Evolutionary conservation across 2,888 invertebrate genomes (phyloP).

Genomic region (Ypsolopha scabrella): DNA sequence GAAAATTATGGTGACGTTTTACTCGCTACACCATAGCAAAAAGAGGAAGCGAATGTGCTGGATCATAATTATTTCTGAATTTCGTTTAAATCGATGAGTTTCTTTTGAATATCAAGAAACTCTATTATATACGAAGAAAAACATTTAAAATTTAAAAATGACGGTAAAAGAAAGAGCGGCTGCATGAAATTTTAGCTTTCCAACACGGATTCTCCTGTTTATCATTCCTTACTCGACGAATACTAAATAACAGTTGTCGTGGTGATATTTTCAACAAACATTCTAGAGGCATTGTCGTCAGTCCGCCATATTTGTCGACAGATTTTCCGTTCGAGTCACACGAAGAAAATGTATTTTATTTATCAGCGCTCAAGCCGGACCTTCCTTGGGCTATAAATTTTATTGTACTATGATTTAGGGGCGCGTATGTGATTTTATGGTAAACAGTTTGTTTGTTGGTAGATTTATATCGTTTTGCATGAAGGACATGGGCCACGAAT

Average conservation of each 20-base stretch:
- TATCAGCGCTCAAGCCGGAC: constrained; percentile 67
- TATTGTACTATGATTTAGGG: constrained; percentile 68
- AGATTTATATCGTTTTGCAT: constrained; percentile 42
- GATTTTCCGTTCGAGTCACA: constrained; percentile 51
- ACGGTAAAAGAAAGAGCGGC: too few species aligned
- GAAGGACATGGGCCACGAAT: not conserved
- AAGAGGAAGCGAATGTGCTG: too few species aligned
- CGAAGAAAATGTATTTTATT: constrained; percentile 65
- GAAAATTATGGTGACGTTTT: too few species aligned
- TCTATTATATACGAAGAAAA: too few species aligned
- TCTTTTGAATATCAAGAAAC: too few species aligned
- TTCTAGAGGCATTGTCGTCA: not conserved
- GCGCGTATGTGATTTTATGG: constrained; percentile 63
- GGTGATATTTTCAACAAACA: constrained; percentile 4
- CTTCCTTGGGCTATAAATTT: constrained; percentile 66
- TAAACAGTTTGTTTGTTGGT: constrained; percentile 58
- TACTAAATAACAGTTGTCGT: not conserved
- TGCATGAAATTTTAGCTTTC: too few species aligned
- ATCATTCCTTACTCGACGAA: not conserved
- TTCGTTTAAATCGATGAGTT: too few species aligned
- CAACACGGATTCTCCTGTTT: too few species aligned
- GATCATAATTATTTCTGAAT: too few species aligned
- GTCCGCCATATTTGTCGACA: constrained; percentile 49
- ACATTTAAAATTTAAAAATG: too few species aligned
- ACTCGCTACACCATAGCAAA: too few species aligned